A percentile compares a stretch with the other conserved stretches of the same genome.
Evolutionary conservation across 2,113 vertebrate species (phyloP).

Genomic region (Labeo catla): DNA sequence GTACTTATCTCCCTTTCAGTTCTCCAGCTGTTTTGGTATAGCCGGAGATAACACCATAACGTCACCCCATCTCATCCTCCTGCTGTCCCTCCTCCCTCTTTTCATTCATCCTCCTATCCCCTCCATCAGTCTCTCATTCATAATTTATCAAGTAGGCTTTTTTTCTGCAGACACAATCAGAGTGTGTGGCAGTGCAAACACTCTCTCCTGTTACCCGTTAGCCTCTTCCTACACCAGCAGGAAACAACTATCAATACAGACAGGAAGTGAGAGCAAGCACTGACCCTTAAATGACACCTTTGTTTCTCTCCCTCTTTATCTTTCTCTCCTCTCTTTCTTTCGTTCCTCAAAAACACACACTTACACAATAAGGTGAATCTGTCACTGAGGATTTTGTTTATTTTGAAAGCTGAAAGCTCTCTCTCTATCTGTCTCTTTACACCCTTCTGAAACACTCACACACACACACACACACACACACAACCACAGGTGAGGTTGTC

Average conservation of each 20-base stretch:
- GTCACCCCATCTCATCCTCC: constrained; percentile 59
- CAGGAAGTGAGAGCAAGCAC: constrained; percentile 77
- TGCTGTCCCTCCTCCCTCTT: constrained; percentile 39
- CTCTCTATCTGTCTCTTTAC: not conserved
- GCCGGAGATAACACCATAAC: constrained; percentile 68
- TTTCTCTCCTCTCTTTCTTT: constrained; percentile 43
- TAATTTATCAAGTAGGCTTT: constrained; percentile 80
- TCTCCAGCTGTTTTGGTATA: constrained; percentile 73
- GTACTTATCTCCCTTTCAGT: constrained; percentile 61
- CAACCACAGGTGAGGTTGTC: constrained; percentile 62
- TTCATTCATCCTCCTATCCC: constrained; percentile 62
- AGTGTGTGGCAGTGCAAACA: constrained; percentile 64
- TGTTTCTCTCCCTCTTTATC: not conserved
- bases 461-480: not conserved
- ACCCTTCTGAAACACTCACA: not conserved
- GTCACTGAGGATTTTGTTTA: constrained; percentile 19
- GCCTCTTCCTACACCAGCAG: constrained; percentile 76
- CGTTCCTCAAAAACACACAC: constrained; percentile 26
- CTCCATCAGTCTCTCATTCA: constrained; percentile 76
- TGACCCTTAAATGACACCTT: constrained; percentile 71
- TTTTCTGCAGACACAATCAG: constrained; percentile 74
- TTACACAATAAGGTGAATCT: constrained; percentile 9
- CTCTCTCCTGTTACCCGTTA: constrained; percentile 67
- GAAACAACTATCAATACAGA: constrained; percentile 76
- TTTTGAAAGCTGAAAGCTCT: constrained; percentile 18